These are phyloP conservation scores for Selenia dentaria DNA, from an alignment of 2,888 invertebrate species.

Conservation along the genomic window DNA sequence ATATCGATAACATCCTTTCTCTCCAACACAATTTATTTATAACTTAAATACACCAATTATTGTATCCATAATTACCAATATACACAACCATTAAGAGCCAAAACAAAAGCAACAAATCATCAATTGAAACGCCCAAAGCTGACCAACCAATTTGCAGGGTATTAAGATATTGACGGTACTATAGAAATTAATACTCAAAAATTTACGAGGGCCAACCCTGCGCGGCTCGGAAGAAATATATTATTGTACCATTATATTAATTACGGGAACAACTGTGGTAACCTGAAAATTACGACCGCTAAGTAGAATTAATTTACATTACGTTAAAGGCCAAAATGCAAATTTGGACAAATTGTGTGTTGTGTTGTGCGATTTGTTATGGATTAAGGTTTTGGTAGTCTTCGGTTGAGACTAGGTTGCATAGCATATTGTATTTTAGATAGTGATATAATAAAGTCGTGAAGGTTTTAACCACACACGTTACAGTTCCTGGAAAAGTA, in stretches of 20 bases:
- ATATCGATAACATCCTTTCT: no score
- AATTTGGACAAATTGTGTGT: constrained; percentile 38
- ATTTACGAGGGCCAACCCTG: constrained; percentile 47
- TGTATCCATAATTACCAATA: constrained; percentile 5
- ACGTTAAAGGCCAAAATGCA: constrained; percentile 35
- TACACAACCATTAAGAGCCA: constrained; percentile 7
- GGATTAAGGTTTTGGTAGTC: not conserved
- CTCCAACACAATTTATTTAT: no score
- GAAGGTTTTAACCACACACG: no score
- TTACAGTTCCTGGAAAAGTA: no score
- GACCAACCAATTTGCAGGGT: constrained; percentile 26
- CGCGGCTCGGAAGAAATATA: constrained; percentile 43
- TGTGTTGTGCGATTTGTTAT: constrained; percentile 10
- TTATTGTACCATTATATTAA: constrained; percentile 51
- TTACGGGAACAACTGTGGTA: constrained; percentile 45
- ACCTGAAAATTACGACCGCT: constrained; percentile 42
- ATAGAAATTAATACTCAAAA: constrained; percentile 37
- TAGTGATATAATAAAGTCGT: no score
- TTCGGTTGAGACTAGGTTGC: no score
- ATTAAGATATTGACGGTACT: constrained; percentile 39
- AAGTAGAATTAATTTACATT: constrained; percentile 47
- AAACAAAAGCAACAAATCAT: constrained; percentile 30
- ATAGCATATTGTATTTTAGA: no score
- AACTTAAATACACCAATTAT: no score
- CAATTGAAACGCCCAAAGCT: constrained; percentile 17